These are phyloP conservation scores for Acrocephalus kingi DNA, from an alignment of 2,113 vertebrate species.

Conservation along the genomic window DNA sequence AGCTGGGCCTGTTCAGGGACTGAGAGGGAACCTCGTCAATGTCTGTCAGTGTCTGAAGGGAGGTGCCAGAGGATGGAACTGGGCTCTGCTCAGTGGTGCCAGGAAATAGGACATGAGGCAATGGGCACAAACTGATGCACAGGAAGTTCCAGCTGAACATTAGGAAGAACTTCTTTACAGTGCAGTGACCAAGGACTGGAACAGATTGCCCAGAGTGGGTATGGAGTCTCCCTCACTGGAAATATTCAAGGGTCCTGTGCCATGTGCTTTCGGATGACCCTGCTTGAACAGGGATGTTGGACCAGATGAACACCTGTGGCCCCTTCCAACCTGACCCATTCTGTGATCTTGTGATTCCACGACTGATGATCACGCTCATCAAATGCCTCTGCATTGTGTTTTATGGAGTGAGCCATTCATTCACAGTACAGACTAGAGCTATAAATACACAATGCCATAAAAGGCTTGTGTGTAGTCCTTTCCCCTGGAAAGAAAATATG, in stretches of 20 bases:
- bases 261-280: background rate
- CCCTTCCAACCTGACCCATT: background rate
- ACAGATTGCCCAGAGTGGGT: background rate
- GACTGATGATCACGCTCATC: background rate
- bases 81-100: background rate
- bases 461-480: background rate
- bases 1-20: fast-evolving
- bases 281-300: too few species aligned
- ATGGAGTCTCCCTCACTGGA: background rate
- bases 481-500: constrained; percentile 1
- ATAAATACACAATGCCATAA: constrained; percentile 5
- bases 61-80: background rate
- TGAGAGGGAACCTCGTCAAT: background rate
- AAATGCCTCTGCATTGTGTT: background rate
- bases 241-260: background rate
- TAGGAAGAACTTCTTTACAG: background rate
- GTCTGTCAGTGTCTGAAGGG: fast-evolving
- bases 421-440: background rate
- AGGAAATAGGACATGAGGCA: fast-evolving
- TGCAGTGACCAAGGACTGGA: background rate
- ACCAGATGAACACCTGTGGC: background rate
- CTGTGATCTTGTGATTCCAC: background rate
- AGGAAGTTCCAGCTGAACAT: background rate
- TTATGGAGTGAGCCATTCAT: background rate
- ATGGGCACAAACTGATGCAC: background rate